phyloP scores from a whole-genome alignment of 2,113 vertebrate genomes.

The Vulpes vulpes region DNA sequence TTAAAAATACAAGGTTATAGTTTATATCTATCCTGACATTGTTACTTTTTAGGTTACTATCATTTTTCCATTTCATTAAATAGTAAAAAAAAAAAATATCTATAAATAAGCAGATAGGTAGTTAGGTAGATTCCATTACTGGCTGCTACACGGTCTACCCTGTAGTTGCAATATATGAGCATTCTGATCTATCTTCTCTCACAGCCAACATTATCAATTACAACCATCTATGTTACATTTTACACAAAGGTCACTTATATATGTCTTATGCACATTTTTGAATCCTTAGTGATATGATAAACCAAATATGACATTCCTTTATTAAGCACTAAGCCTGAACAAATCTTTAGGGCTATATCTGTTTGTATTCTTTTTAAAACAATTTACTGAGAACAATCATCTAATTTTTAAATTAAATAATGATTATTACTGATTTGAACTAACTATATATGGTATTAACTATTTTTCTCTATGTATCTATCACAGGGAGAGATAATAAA shows the following conservation, averaged over 20 bases:
- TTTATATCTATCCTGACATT: background rate
- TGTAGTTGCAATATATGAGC: background rate
- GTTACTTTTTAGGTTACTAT: background rate
- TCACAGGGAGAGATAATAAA: too few species aligned
- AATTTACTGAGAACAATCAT: too few species aligned
- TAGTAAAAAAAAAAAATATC: background rate
- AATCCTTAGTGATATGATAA: background rate
- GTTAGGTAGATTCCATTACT: background rate
- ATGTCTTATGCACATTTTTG: background rate
- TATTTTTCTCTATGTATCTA: too few species aligned
- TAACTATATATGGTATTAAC: too few species aligned
- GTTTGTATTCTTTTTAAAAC: too few species aligned
- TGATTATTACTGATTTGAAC: too few species aligned
- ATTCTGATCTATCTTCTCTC: background rate
- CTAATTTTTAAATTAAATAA: too few species aligned
- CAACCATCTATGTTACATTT: background rate
- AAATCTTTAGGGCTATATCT: background rate
- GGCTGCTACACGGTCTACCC: background rate
- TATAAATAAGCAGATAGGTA: background rate
- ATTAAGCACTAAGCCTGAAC: background rate
- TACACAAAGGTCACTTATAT: background rate
- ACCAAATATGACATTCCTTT: background rate
- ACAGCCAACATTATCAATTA: background rate
- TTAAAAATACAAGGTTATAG: background rate
- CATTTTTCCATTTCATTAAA: constrained; percentile 9